phyloP scores from a whole-genome alignment of 2,113 vertebrate species.

The Phrynosoma blainvillii region DNA sequence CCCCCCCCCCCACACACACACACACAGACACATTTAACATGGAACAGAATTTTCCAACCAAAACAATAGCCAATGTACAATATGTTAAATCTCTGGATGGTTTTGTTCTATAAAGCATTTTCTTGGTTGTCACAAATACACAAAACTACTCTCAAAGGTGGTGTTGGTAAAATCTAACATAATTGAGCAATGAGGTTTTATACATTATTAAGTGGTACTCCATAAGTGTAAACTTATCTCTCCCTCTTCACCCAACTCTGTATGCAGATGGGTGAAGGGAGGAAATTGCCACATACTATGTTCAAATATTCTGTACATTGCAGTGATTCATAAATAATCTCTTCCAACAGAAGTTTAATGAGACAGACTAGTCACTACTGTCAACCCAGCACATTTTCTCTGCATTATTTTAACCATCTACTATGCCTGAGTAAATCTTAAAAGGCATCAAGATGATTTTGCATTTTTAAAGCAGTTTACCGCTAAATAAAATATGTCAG shows the following conservation, averaged over 20 bases:
- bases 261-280: not conserved
- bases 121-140: not conserved
- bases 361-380: constrained; percentile 4
- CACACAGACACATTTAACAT: not conserved
- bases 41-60: not conserved
- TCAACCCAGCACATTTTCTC: constrained; percentile 22
- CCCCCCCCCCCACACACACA: no score
- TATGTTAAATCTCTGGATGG: not conserved
- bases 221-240: not conserved
- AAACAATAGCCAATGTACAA: not conserved
- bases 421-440: constrained; percentile 32
- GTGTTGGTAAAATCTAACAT: not conserved
- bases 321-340: constrained; percentile 25
- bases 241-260: not conserved
- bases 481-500: constrained; percentile 33
- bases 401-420: constrained; percentile 36
- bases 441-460: constrained; percentile 7
- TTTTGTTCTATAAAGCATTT: not conserved
- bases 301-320: not conserved
- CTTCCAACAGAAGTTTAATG: constrained; percentile 15
- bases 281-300: constrained; percentile 37
- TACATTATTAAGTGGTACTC: constrained; percentile 1
- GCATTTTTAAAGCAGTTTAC: constrained; percentile 43
- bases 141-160: not conserved
- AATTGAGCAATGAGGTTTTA: not conserved